Conservation (phyloP, 1,140 invertebrate species). For the Propsilocerus akamusi region DNA sequence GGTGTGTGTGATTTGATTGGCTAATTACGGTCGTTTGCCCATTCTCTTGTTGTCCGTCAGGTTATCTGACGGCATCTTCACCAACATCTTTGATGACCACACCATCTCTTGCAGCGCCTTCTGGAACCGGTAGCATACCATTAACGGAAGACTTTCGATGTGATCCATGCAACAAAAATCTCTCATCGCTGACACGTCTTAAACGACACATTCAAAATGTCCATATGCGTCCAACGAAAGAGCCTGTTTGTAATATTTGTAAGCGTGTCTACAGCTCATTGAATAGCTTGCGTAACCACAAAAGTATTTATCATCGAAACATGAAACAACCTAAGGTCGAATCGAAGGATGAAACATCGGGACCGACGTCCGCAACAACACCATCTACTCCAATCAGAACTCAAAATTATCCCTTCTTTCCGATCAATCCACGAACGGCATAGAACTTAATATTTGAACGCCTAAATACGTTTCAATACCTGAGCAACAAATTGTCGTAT, state of each 20-base stretch:
- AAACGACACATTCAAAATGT: constrained; percentile 76
- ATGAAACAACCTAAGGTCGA: constrained; percentile 33
- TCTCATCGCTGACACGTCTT: constrained; percentile 61
- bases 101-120: constrained; percentile 11
- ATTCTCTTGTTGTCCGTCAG: too few relatives aligned
- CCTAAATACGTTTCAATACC: neutral
- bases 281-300: constrained; percentile 71
- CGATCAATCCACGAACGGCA: constrained; percentile 9
- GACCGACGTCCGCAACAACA: neutral
- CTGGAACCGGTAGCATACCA: constrained; percentile 7
- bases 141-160: constrained; percentile 55
- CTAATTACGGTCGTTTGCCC: too few relatives aligned
- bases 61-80: constrained; percentile 23
- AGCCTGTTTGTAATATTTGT: constrained; percentile 75
- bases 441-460: neutral
- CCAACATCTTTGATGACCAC: constrained; percentile 6
- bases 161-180: constrained; percentile 74
- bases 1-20: too few relatives aligned
- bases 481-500: neutral
- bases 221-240: constrained; percentile 64
- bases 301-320: constrained; percentile 69
- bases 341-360: constrained; percentile 8
- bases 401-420: constrained; percentile 10
- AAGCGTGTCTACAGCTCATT: constrained; percentile 72
- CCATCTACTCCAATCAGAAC: neutral